Percentiles rank a stretch among this genome's conserved stretches.
These are phyloP conservation scores for Drosophila santomea DNA, from an alignment of 1,140 invertebrate species.

Conservation along the genomic window DNA sequence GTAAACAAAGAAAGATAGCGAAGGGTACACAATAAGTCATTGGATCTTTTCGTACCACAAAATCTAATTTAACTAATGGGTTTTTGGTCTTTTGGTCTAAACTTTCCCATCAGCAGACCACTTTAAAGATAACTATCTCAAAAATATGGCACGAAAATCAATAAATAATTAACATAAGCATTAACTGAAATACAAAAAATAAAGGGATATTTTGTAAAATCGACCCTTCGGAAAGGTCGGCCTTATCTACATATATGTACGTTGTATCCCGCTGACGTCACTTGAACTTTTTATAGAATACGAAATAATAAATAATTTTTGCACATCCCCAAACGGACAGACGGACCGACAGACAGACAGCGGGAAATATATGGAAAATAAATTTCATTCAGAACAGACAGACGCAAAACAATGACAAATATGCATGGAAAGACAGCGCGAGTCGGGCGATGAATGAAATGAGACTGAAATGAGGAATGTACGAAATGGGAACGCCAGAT, in stretches of 20 bases:
- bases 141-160: too few relatives aligned
- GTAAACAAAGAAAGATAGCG: conserved; percentile 26
- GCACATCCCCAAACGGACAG: conserved; percentile 18
- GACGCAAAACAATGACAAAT: conserved; percentile 51
- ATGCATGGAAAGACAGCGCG: conserved; percentile 30
- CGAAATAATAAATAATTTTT: conserved; percentile 42
- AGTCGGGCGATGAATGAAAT: conserved; percentile 48
- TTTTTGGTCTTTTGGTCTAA: too few relatives aligned
- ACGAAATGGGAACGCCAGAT: conserved; percentile 27
- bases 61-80: conserved; percentile 1
- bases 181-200: too few relatives aligned
- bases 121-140: background rate
- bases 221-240: background rate
- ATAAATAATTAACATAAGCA: too few relatives aligned
- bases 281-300: conserved; percentile 37
- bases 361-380: conserved; percentile 17
- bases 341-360: conserved; percentile 13
- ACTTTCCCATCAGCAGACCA: background rate
- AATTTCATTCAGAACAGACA: conserved; percentile 43
- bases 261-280: conserved; percentile 24
- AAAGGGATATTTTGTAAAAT: background rate
- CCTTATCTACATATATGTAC: background rate
- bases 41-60: background rate
- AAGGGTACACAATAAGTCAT: conserved; percentile 1
- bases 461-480: conserved; percentile 22